Conservation (phyloP, 2,888 invertebrate species). For the Eilema sororculum region DNA sequence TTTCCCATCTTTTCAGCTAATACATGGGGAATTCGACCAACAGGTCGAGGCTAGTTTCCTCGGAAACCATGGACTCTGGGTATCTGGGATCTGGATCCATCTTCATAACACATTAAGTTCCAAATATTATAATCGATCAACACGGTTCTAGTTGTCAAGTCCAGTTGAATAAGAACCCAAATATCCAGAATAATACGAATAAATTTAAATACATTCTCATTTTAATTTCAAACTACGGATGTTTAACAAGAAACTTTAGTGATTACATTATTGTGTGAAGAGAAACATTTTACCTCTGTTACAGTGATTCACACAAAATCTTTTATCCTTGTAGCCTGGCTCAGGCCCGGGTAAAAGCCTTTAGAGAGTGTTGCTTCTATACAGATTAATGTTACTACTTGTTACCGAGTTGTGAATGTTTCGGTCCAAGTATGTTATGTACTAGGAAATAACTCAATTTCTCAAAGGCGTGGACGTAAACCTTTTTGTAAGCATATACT, state of each 20-base stretch:
- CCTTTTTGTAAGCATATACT: neutral
- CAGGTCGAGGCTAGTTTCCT: no score
- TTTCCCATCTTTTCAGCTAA: no score
- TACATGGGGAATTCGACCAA: no score
- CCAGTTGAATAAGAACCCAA: no score
- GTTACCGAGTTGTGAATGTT: constrained; percentile 17
- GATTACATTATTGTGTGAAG: constrained; percentile 17
- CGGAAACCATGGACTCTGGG: no score
- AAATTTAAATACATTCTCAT: neutral
- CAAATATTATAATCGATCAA: neutral
- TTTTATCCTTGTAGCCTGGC: constrained; percentile 17
- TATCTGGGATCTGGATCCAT: no score
- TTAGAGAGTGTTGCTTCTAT: constrained; percentile 19
- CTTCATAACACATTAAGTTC: no score
- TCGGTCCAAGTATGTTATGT: neutral
- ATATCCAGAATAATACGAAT: neutral
- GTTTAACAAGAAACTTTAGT: constrained; percentile 12
- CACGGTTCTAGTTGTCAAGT: no score
- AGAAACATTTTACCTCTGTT: constrained; percentile 14
- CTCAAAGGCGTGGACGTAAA: neutral
- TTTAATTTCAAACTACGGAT: constrained; percentile 11
- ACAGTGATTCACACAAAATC: constrained; percentile 13
- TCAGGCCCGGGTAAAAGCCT: constrained; percentile 15
- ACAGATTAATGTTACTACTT: constrained; percentile 21
- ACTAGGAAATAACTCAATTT: neutral